Evolutionary conservation across 1,140 invertebrate species (phyloP).

Genomic region (Metopolophium dirhodum): DNA sequence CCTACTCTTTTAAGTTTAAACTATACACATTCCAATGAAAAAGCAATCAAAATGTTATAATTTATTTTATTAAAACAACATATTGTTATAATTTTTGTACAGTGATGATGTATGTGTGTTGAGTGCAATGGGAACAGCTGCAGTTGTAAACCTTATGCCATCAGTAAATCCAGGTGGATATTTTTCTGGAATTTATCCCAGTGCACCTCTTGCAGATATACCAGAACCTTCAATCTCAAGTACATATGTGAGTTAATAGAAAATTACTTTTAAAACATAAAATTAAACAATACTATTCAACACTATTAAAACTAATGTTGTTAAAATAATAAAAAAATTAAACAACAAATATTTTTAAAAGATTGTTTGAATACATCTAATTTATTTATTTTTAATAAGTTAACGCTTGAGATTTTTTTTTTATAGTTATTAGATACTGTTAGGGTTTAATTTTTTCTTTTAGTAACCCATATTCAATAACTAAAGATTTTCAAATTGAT

Average conservation of each 20-base stretch:
- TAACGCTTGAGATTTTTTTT: too few relatives aligned
- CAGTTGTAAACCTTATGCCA: constrained; percentile 63
- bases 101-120: constrained; percentile 95
- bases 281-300: too few relatives aligned
- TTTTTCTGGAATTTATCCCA: constrained; percentile 36
- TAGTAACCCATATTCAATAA: too few relatives aligned
- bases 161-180: constrained; percentile 26
- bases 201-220: constrained; percentile 5
- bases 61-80: neutral
- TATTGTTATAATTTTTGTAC: constrained; percentile 59
- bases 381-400: too few relatives aligned
- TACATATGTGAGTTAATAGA: constrained; percentile 19
- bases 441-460: too few relatives aligned
- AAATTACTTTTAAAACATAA: neutral
- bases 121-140: constrained; percentile 92
- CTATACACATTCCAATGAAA: neutral
- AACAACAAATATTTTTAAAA: too few relatives aligned
- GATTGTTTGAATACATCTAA: too few relatives aligned
- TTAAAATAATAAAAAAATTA: neutral
- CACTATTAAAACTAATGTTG: neutral
- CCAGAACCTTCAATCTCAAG: constrained; percentile 19
- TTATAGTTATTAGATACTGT: too few relatives aligned
- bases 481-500: too few relatives aligned
- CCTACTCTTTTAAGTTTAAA: neutral
- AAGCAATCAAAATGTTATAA: neutral